Evolutionary conservation across 2,888 invertebrate species (phyloP).

Genomic region (Scrobipalpa atriplicella): DNA sequence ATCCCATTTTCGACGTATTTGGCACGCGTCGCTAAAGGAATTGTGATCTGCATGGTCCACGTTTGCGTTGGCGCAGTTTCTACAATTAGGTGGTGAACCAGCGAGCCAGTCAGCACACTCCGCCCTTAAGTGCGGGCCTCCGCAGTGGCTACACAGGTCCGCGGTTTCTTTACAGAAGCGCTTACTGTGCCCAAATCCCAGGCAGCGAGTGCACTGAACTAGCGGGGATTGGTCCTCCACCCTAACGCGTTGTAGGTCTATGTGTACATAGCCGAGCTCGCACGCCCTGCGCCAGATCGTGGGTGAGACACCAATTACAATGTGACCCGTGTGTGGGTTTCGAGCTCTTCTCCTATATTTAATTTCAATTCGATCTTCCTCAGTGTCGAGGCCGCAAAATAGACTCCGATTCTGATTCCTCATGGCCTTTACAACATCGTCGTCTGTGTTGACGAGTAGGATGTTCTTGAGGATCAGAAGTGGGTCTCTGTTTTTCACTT

Average conservation of each 20-base stretch:
- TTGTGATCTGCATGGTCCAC: slow-evolving; percentile 24
- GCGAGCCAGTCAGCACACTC: not conserved
- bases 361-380: not conserved
- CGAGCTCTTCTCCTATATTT: not conserved
- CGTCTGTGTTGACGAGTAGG: not conserved
- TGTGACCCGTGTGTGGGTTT: not conserved
- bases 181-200: slow-evolving; percentile 14
- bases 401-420: slow-evolving; percentile 2
- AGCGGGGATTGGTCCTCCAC: slow-evolving; percentile 17
- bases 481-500: slow-evolving; percentile 19
- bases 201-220: slow-evolving; percentile 15
- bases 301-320: not conserved
- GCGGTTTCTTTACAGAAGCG: slow-evolving; percentile 15
- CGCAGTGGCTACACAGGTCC: slow-evolving; percentile 22
- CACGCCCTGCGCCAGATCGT: not conserved
- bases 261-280: not conserved
- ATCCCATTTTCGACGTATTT: slow-evolving; percentile 30
- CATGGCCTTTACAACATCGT: not conserved
- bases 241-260: not conserved
- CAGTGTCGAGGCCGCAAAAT: not conserved
- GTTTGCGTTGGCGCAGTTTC: slow-evolving; percentile 29
- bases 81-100: slow-evolving; percentile 21
- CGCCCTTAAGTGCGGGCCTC: not conserved
- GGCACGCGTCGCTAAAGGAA: slow-evolving; percentile 32
- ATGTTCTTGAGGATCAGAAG: slow-evolving; percentile 15